Conservation (phyloP, 2,113 vertebrate genomes). For the Petrocephalus zakoni region DNA sequence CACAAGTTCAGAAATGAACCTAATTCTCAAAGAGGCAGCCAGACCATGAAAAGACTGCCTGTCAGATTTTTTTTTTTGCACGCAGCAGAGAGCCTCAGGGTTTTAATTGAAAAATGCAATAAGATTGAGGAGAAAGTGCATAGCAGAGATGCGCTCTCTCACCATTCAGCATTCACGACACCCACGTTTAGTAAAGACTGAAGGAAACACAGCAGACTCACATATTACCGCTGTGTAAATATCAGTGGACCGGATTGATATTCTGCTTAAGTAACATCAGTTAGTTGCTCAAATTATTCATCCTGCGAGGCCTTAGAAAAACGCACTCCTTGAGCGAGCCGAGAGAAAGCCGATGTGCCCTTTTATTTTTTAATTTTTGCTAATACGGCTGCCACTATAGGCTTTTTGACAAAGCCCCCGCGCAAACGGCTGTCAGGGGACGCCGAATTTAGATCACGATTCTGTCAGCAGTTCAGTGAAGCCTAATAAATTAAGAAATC, state of each 20-base stretch:
- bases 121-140: background rate
- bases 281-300: slow-evolving; percentile 6
- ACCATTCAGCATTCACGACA: background rate
- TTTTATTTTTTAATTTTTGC: background rate
- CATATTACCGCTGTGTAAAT: background rate
- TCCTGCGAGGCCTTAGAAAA: slow-evolving; percentile 3
- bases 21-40: slow-evolving; percentile 54
- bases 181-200: background rate
- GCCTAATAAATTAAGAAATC: slow-evolving; percentile 17
- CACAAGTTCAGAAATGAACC: slow-evolving; percentile 64
- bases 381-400: background rate
- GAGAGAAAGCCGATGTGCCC: slow-evolving; percentile 5
- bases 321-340: background rate
- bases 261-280: background rate
- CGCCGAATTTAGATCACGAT: background rate
- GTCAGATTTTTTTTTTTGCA: slow-evolving; percentile 53
- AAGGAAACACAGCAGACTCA: background rate
- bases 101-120: slow-evolving; percentile 12
- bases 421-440: background rate
- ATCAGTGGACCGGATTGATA: background rate
- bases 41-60: slow-evolving; percentile 57
- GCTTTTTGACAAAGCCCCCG: background rate
- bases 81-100: slow-evolving; percentile 22
- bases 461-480: background rate
- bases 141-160: background rate